These are phyloP conservation scores for Lutjanus erythropterus DNA, from an alignment of 2,113 vertebrate species.

Conservation along the genomic window DNA sequence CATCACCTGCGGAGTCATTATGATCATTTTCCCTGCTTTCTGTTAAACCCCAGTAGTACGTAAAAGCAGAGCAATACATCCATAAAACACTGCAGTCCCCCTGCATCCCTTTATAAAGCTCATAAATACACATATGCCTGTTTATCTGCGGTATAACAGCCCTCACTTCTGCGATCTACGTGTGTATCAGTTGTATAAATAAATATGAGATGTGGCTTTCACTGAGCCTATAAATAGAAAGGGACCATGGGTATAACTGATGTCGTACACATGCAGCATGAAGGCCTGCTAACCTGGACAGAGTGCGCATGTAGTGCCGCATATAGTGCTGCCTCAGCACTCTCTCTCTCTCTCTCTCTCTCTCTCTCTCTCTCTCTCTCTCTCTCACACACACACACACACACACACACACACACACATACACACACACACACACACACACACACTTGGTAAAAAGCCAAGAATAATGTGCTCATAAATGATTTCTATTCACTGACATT, in stretches of 20 bases:
- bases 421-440: conserved; percentile 5
- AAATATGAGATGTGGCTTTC: conserved; percentile 52
- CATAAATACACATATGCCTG: conserved; percentile 41
- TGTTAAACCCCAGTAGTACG: neutral
- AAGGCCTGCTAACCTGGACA: conserved; percentile 28
- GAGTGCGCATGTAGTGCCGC: conserved; percentile 16
- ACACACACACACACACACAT: neutral
- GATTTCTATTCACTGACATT: conserved; percentile 19
- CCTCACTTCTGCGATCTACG: conserved; percentile 18
- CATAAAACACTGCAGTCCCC: neutral
- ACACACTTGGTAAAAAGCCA: conserved; percentile 21
- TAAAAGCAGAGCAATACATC: conserved; percentile 5
- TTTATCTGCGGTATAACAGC: conserved; percentile 34
- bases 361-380: too few species aligned
- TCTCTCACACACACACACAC: too few species aligned
- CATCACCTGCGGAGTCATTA: conserved; percentile 15
- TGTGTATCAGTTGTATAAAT: conserved; percentile 50
- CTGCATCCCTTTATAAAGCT: conserved; percentile 24
- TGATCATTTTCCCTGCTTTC: neutral
- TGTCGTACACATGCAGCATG: conserved; percentile 12
- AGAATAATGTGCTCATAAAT: neutral
- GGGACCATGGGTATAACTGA: neutral
- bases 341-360: too few species aligned
- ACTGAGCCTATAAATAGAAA: conserved; percentile 41
- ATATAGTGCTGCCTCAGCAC: conserved; percentile 43